Evolutionary conservation across 2,888 invertebrate genomes (phyloP), one percentile per base, ranked within the genome.

Genomic region (Alsophila aescularia): DNA sequence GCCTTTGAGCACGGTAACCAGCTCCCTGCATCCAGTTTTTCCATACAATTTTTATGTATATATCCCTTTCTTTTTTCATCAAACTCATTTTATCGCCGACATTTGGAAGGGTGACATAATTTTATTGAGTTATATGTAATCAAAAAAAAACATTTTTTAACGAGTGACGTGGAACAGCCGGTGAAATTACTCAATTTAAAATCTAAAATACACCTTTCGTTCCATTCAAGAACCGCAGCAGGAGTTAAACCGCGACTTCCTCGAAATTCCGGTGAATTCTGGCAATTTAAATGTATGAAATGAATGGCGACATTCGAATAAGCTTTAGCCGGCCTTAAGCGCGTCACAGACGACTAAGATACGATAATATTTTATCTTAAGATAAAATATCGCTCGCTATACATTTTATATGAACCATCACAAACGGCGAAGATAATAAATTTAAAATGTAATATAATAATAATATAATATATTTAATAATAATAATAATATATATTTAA

Each of bases 261-360:
- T 32, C 31, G 13, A 12, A 39, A 44, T 44, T 52, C 34, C 15
- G 16, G 44, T 36, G 21, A 48, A 53, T 48, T 42, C 32, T 24
- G 31, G 47, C 37, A 42, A 53, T 47, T 53, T 37, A 21, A 34
- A 37, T 41, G 47, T 53, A 53, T 47, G 36, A 42, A 53, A 48
- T 53, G 42, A 53, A 53, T 41, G 52, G 21, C 31, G 47, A 42
- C 52, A 42, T 47, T 52, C 15, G 47, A 47, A 47, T 53, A 36
- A 47, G 34, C 24, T 29, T n/a, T n/a, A n/a, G n/a, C n/a, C n/a
- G n/a, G n/a, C n/a, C n/a, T n/a, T n/a, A n/a, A n/a, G n/a, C n/a
- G n/a, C n/a, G n/a, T n/a, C n/a, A n/a, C n/a, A n/a, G n/a, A n/a
- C n/a, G n/a, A n/a, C n/a, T n/a, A n/a, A n/a, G n/a, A n/a, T n/a